These are phyloP conservation scores for Smutsia temminckii DNA, from an alignment of 2,797 vertebrate genomes.

Conservation along the genomic window DNA sequence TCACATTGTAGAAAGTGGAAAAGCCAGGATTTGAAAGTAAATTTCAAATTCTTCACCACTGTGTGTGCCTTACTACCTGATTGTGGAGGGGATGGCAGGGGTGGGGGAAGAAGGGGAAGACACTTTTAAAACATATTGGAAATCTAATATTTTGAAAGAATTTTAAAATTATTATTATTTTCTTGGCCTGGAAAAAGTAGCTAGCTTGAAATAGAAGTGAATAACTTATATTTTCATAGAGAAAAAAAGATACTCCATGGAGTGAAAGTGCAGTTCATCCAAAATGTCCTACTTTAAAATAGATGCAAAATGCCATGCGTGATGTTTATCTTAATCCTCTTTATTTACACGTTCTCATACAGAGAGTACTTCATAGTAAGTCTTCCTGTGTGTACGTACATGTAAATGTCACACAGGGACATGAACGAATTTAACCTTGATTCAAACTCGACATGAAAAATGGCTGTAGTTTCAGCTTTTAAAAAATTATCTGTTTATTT, in stretches of 20 bases:
- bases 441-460: slow-evolving; percentile 18
- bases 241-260: not conserved
- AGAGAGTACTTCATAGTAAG: not conserved
- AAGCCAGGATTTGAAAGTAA: not conserved
- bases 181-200: not conserved
- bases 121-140: not conserved
- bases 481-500: slow-evolving; percentile 71
- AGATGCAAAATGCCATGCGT: not conserved
- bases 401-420: not conserved
- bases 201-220: slow-evolving; percentile 39
- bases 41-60: not conserved
- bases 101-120: not conserved
- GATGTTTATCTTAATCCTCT: not conserved
- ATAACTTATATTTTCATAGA: not conserved
- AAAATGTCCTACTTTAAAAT: slow-evolving; percentile 36
- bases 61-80: not conserved
- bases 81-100: not conserved
- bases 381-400: not conserved
- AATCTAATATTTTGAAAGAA: not conserved
- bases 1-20: not conserved
- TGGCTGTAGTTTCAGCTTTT: slow-evolving; percentile 31
- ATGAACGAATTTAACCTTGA: not conserved
- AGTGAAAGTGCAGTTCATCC: slow-evolving; percentile 16
- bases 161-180: not conserved
- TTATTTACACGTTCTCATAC: not conserved